Base-by-base conservation (phyloP, 2,113 vertebrate species). In the Zosterops pallidus region DNA sequence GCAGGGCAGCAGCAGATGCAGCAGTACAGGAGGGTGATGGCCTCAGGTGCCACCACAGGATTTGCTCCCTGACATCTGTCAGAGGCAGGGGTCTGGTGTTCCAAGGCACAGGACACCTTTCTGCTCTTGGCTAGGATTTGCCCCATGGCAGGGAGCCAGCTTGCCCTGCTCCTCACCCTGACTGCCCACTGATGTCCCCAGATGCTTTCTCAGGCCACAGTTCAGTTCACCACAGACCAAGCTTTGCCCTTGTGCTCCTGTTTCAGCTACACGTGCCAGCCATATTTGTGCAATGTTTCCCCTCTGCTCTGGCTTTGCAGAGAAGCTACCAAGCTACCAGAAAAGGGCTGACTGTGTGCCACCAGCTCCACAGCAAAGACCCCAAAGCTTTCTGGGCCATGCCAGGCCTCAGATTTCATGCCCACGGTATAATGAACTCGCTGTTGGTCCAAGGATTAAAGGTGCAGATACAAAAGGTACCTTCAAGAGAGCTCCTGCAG, bases 181-280 rank as follows among this genome's bases (percentile, higher is more conserved):
- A 64, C 11, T 33, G 31, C 28, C 14, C 49, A 42, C 49, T 44
- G 35, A 56, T 28, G 26, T 12, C 46, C 24, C 50, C 72, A 91
- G 42, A 22, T 46, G 59, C 37, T 9, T 26, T 74, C 53, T 35
- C 41, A 29, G 46, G 26, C 33, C 42, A 11, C 2, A 5, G 12
- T 25, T 46, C 14, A 13, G n/a, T 37, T 64, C 69, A 69, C 14
- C 31, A n/a, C 33, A 39, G 12, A 52, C 50, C 37, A 83, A 52
- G 50, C 15, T 52, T 12, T 60, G 63, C 14, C 33, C 49, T 60
- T 0, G 0, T 44, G 18, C 46, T 86, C 81, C 63, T 28, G 22
- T 22, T 90, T 64, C 55, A 86, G 67, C 46, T 46, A 52, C 25
- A 39, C 0, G 0, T 31, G 44, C 21, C 5, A 2, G 11, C 44